Percentiles rank a stretch among this genome's conserved stretches.
phyloP scores from a whole-genome alignment of 2,113 vertebrate species.

The Tiliqua scincoides region DNA sequence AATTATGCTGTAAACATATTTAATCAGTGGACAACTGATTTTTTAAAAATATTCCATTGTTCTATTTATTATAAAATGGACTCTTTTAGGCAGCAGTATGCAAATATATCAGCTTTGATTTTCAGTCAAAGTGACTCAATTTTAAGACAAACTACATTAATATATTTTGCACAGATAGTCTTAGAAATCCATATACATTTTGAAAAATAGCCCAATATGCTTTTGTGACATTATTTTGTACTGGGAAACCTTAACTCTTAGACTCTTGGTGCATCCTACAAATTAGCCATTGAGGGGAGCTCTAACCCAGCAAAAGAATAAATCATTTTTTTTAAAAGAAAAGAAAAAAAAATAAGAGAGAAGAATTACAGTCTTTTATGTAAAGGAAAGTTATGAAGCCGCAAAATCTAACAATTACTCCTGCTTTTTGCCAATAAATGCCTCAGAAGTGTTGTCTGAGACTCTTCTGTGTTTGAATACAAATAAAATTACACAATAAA shows the following conservation, averaged over 20 bases:
- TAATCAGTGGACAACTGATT: neutral
- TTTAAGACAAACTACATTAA: neutral
- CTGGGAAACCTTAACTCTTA: neutral
- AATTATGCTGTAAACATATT: no score
- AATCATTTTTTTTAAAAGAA: neutral
- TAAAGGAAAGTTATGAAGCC: neutral
- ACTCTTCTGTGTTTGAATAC: constrained; percentile 33
- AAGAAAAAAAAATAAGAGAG: neutral
- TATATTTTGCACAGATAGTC: neutral
- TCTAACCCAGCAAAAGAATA: constrained; percentile 70
- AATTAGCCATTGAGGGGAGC: constrained; percentile 71
- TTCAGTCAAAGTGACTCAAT: neutral
- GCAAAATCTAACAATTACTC: constrained; percentile 16
- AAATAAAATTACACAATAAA: constrained; percentile 44
- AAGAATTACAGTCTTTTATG: neutral
- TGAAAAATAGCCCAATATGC: neutral
- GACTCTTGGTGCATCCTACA: neutral
- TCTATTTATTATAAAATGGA: neutral
- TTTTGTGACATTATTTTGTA: neutral
- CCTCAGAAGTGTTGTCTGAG: neutral
- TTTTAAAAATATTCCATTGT: no score
- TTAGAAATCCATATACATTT: neutral
- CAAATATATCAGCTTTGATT: neutral
- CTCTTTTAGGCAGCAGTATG: neutral
- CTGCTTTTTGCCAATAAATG: constrained; percentile 1